Evolutionary conservation across 1,140 invertebrate species (phyloP).

Genomic region (Drosophila micromelanica): DNA sequence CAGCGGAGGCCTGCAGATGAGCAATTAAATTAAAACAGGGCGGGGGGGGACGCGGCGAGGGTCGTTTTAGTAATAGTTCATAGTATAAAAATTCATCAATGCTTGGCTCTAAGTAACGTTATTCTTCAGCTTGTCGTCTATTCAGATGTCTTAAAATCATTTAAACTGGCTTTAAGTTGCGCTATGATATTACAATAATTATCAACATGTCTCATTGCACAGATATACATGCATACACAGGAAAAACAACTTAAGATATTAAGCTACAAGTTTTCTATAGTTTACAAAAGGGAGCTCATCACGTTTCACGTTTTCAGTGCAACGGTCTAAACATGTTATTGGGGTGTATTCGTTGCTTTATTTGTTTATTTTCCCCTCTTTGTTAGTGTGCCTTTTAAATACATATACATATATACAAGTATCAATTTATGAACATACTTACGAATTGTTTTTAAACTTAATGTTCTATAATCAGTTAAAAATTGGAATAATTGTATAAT

Average conservation of each 20-base stretch:
- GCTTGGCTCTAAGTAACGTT: neutral
- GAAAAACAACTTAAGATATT: conserved; percentile 5
- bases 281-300: conserved; percentile 43
- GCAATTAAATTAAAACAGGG: conserved; percentile 55
- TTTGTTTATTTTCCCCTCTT: conserved; percentile 69
- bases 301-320: conserved; percentile 52
- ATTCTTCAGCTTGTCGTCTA: neutral
- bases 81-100: conserved; percentile 2
- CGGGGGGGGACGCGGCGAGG: neutral
- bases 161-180: conserved; percentile 5
- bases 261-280: conserved; percentile 36
- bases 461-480: too few species aligned
- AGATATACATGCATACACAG: conserved; percentile 1
- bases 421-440: neutral
- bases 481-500: too few species aligned
- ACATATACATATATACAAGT: conserved; percentile 23
- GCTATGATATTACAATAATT: conserved; percentile 20
- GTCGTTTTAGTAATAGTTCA: conserved; percentile 10
- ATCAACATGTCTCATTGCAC: conserved; percentile 4
- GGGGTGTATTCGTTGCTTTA: conserved; percentile 36
- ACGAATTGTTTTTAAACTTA: too few species aligned
- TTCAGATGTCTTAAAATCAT: conserved; percentile 1
- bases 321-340: conserved; percentile 35
- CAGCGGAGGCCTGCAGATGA: conserved; percentile 79
- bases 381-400: conserved; percentile 72